Evolutionary conservation across 2,888 invertebrate genomes (phyloP).

Genomic region (Zaprionus obscuricornis): DNA sequence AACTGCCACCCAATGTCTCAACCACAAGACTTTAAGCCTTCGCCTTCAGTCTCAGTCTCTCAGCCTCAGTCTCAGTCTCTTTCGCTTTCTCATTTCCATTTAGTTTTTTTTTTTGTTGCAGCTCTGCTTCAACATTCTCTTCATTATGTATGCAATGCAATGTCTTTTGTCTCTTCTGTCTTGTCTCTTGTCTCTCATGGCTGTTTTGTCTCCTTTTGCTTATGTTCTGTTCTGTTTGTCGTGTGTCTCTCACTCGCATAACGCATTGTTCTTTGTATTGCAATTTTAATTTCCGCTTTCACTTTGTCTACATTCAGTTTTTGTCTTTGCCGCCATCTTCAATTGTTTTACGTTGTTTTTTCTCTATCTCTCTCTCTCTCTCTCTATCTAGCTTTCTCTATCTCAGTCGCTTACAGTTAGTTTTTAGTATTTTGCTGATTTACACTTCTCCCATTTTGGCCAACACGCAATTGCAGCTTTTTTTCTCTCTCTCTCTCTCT

Average conservation of each 20-base stretch:
- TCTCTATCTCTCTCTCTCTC: background rate
- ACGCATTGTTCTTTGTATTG: slow-evolving; percentile 61
- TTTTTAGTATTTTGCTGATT: slow-evolving; percentile 60
- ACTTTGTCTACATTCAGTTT: slow-evolving; percentile 73
- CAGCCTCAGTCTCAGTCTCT: slow-evolving; percentile 1
- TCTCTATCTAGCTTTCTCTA: background rate
- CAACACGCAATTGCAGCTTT: slow-evolving; percentile 43
- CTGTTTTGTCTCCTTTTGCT: background rate
- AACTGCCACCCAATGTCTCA: slow-evolving; percentile 29
- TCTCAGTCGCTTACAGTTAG: slow-evolving; percentile 20
- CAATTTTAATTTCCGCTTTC: slow-evolving; percentile 79
- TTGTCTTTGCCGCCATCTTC: slow-evolving; percentile 39
- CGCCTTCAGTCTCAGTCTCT: slow-evolving; percentile 2
- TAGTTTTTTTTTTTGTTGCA: too few species aligned
- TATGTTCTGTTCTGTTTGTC: background rate
- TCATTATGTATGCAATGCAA: slow-evolving; percentile 64
- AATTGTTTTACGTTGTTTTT: slow-evolving; percentile 28
- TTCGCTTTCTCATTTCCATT: slow-evolving; percentile 1
- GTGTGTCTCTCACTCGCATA: background rate
- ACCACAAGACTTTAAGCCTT: too few species aligned
- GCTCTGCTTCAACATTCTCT: slow-evolving; percentile 38
- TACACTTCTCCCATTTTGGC: slow-evolving; percentile 58
- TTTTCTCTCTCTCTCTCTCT: slow-evolving; percentile 17
- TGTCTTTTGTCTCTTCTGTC: slow-evolving; percentile 35
- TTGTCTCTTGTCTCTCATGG: slow-evolving; percentile 37